phyloP scores from a whole-genome alignment of 2,113 vertebrate genomes.

The Camelus dromedarius region DNA sequence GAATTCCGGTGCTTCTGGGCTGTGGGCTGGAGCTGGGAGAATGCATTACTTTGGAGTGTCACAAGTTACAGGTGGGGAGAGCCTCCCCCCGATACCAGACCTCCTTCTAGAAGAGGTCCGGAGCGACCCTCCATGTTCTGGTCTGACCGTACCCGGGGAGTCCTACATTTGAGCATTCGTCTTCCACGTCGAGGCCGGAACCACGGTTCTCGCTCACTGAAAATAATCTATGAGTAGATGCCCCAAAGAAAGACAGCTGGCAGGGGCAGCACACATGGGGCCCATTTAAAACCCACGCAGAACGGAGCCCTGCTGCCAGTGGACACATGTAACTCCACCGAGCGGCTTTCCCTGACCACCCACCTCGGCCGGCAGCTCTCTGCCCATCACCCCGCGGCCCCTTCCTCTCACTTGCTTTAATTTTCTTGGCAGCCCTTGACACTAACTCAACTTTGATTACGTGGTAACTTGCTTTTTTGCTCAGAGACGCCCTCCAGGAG shows the following conservation, averaged over 20 bases:
- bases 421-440: background rate
- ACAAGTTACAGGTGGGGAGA: background rate
- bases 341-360: background rate
- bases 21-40: background rate
- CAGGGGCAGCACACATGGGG: background rate
- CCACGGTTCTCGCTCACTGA: background rate
- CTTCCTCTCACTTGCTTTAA: background rate
- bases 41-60: background rate
- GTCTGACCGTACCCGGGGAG: background rate
- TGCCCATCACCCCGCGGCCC: accelerated
- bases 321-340: background rate
- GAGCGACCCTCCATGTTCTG: background rate
- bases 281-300: background rate
- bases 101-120: background rate
- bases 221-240: background rate
- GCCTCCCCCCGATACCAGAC: background rate
- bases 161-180: background rate
- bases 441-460: background rate
- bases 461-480: background rate
- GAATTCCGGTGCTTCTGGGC: background rate
- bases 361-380: background rate
- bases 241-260: background rate
- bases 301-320: background rate
- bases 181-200: background rate
- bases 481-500: background rate